Evolutionary conservation across 2,113 vertebrate genomes (phyloP), one percentile per base, ranked within the genome.

Genomic region (Campylomormyrus numenius): DNA sequence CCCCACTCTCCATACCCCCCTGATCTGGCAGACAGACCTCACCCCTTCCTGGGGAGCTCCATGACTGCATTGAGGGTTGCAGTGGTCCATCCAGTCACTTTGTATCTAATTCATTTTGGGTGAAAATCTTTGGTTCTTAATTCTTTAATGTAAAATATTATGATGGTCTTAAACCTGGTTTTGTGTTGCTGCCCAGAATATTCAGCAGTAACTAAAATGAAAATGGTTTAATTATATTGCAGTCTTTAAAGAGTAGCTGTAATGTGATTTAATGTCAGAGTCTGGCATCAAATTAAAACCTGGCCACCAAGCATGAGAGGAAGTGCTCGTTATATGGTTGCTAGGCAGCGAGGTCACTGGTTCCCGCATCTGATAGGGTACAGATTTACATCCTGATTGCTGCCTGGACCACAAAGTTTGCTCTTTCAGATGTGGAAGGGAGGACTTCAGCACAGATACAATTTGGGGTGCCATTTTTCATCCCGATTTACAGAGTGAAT

Each of bases 261-360:
- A 53, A 87, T 87, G 50, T 87, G 46, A 87, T 53, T 87, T 53
- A 87, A 87, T 35, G 27, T 53, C 48, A 35, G n/a, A 48, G 48
- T 53, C 50, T 35, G 45, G 83, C 45, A 85, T 48, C 48, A 39
- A 56, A 53, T n/a, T 87, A 53, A 17, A 53, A 53, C 45, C 19
- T 56, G 83, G 83, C 19, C 83, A 48, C 39, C 83, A 85, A 48
- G 45, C 39, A 7, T 85, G 83, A 85, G 83, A 19, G 83, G 39
- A 46, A 85, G 42, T 46, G 39, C 35, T 48, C 45, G 42, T 21
- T 39, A 39, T 35, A 17, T 48, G 50, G 49, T 87, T 87, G 85
- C 85, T 53, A 53, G 50, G 85, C 49, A 87, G 50, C 49, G 31
- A 49, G 85, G 49, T 48, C 27, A 53, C 85, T 19, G 50, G 50